Percentiles rank a stretch among this genome's conserved stretches.
Conservation (phyloP, 2,113 vertebrate species). For the Gnathonemus longibarbis region DNA sequence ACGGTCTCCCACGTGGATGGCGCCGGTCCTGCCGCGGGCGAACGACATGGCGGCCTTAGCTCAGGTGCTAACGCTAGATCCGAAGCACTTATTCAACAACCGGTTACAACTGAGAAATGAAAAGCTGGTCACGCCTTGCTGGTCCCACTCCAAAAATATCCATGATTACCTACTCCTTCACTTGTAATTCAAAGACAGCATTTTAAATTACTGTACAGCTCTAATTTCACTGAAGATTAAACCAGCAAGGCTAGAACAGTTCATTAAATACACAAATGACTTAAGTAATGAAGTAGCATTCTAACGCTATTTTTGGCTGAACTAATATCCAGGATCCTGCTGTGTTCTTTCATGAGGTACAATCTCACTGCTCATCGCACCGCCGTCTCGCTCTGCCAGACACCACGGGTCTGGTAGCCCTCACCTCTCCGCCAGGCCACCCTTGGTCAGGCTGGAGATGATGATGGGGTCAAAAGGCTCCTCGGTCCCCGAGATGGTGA, state of each 20-base stretch:
- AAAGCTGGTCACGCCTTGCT: neutral
- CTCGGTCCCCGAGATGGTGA: constrained; percentile 97
- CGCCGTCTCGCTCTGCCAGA: neutral
- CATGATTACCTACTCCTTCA: neutral
- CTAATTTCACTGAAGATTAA: constrained; percentile 7
- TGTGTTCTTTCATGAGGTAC: neutral
- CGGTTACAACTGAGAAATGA: neutral
- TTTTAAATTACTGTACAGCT: neutral
- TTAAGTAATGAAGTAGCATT: neutral
- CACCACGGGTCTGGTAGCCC: neutral
- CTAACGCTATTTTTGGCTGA: neutral
- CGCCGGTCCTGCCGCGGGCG: constrained; percentile 74
- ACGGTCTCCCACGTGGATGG: constrained; percentile 92
- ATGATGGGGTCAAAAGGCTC: constrained; percentile 97
- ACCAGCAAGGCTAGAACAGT: neutral
- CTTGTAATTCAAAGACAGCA: neutral
- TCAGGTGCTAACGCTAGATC: neutral
- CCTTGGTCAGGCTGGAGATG: constrained; percentile 92
- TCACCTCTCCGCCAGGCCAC: constrained; percentile 93
- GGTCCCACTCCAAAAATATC: neutral
- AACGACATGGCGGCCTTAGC: neutral
- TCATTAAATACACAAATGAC: constrained; percentile 8
- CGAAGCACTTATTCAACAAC: neutral
- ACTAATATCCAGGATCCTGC: neutral
- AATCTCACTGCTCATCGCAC: neutral